Evolutionary conservation across 2,888 invertebrate species (phyloP), one percentile per base, ranked within the genome.

Genomic region (Meiosimyza platycephala): DNA sequence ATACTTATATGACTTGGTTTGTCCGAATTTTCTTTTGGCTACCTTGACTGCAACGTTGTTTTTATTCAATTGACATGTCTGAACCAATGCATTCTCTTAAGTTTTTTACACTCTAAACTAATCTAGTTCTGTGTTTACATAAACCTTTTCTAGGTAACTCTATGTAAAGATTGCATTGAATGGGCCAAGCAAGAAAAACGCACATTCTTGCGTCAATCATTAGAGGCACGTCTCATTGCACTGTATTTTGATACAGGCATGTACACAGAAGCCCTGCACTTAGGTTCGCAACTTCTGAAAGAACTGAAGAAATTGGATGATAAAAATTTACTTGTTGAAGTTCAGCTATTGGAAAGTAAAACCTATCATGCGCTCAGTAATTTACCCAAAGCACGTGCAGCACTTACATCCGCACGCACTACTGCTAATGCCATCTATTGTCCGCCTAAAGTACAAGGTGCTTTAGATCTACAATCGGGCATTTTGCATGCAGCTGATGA

Each of bases 341-440:
- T 99, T 12, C 97, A 99, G 83, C 90, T 99, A 78, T 90, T 99
- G 81, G 99, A 99, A 89, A 98, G 98, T 87, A 99, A 99, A 90
- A 97, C 98, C 71, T 99, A 96, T 88, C 98, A 99, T 90, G 97
- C 98, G 71, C 90, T 99, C 77, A 95, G 96, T 85, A 99, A 99
- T 89, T 90, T 99, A 84, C 97, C 98, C 6, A 98, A 98, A 79
- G 96, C 98, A 12, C 90, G 98, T 79, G 99, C 99, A 65, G 98
- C 99, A 0, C 89, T 99, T 64, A 99, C 99, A 15, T 98, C 98
- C 55, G 99, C 98, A 6, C 91, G 99, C 81, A 99, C 99, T n/a
- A 99, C 99, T 64, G 99, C 99, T 9, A 99, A 99, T 88, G 96
- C 98, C 13, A 99, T 99, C 82, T 99, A 99, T 87, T 98, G 99